phyloP scores from a whole-genome alignment of 2,797 vertebrate genomes.

The Podarcis lilfordi region DNA sequence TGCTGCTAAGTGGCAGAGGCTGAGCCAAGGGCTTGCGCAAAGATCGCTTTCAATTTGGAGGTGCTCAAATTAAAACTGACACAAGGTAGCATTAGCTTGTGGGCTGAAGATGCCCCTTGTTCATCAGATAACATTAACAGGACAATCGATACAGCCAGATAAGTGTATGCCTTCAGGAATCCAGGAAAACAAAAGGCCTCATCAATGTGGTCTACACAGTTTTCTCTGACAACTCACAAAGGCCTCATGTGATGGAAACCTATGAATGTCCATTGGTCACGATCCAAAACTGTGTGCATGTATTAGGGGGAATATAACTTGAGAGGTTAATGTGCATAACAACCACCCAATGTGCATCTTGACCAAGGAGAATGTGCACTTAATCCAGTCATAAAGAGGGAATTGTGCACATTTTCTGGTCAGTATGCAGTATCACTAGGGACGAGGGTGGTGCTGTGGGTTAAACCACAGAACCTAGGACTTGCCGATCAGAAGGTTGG shows the following conservation, averaged over 20 bases:
- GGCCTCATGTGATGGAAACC: slow-evolving; percentile 35
- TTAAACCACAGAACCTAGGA: too few relatives aligned
- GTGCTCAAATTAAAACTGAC: slow-evolving; percentile 62
- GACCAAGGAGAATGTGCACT: too few relatives aligned
- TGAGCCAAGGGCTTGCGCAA: slow-evolving; percentile 43
- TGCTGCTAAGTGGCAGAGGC: slow-evolving; percentile 42
- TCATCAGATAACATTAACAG: slow-evolving; percentile 47
- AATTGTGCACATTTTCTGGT: too few relatives aligned
- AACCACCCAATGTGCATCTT: too few relatives aligned
- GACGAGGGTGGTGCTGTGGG: too few relatives aligned
- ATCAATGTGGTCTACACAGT: slow-evolving; percentile 40
- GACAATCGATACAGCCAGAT: slow-evolving; percentile 62
- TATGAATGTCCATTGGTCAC: neutral
- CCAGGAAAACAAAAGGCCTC: slow-evolving; percentile 49
- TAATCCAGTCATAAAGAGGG: too few relatives aligned
- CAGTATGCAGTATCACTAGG: too few relatives aligned
- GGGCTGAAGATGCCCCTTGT: slow-evolving; percentile 41
- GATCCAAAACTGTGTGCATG: neutral
- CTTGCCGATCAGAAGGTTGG: too few relatives aligned
- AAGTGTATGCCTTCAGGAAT: slow-evolving; percentile 54
- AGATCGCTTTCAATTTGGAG: slow-evolving; percentile 52
- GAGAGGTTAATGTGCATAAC: too few relatives aligned
- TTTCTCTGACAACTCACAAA: slow-evolving; percentile 39
- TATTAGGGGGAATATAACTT: too few relatives aligned
- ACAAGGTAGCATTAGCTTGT: slow-evolving; percentile 47